Evolutionary conservation across 2,888 invertebrate species (phyloP).

Genomic region (Arctia plantaginis): DNA sequence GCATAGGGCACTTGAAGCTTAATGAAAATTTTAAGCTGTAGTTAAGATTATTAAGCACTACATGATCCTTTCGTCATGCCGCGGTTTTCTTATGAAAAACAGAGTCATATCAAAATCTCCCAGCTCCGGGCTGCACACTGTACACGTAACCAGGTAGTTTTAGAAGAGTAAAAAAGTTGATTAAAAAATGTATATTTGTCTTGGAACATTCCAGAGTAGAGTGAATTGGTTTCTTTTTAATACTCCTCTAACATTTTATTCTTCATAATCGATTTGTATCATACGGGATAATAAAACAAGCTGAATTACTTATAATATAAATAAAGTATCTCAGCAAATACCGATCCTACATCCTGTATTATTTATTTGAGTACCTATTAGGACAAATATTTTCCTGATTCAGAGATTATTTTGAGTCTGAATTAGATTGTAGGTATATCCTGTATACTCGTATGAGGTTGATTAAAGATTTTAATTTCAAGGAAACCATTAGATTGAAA

Average conservation of each 20-base stretch:
- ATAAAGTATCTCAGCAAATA: too few species aligned
- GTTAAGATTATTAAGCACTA: not conserved
- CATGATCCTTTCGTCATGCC: not conserved
- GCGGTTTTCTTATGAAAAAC: not conserved
- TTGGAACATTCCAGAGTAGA: not conserved
- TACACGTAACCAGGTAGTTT: not conserved
- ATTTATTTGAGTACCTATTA: not conserved
- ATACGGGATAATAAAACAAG: not conserved
- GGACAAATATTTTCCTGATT: not conserved
- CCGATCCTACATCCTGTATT: not conserved
- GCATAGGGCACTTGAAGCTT: not conserved
- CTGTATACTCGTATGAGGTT: too few species aligned
- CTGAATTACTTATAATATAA: not conserved
- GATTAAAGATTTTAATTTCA: too few species aligned
- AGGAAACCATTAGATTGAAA: too few species aligned
- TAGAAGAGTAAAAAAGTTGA: not conserved
- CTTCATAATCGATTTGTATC: not conserved
- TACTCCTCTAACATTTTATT: not conserved
- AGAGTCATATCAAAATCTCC: not conserved
- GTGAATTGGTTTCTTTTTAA: not conserved
- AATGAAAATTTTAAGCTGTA: constrained; percentile 29
- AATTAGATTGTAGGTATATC: too few species aligned
- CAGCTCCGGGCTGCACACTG: not conserved
- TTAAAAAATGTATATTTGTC: not conserved
- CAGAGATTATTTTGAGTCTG: not conserved